Percentiles rank a stretch among this genome's conserved stretches.
These are phyloP conservation scores for Homarus americanus DNA, from an alignment of 1,140 invertebrate genomes.

Conservation along the genomic window DNA sequence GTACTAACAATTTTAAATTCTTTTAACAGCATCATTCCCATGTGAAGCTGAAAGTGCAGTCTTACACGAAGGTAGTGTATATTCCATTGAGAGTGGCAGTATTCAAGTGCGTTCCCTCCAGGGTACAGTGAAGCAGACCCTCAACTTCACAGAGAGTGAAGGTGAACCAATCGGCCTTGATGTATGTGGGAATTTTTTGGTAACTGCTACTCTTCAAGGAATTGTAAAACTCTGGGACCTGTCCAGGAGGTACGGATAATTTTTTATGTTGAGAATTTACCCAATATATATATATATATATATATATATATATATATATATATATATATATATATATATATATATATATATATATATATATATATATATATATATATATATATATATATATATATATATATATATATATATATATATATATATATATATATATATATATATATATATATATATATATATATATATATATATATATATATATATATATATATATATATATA, in stretches of 20 bases:
- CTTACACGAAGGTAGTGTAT: conserved; percentile 86
- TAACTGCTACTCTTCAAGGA: conserved; percentile 91
- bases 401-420: too few species aligned
- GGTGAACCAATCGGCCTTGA: conserved; percentile 93
- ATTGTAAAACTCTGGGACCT: conserved; percentile 94
- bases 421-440: too few species aligned
- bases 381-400: too few species aligned
- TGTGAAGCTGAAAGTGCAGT: conserved; percentile 84
- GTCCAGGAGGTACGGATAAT: conserved; percentile 84
- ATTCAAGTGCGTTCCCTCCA: conserved; percentile 81
- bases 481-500: too few species aligned
- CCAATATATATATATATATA: too few species aligned
- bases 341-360: too few species aligned
- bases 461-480: too few species aligned
- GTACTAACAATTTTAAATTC: not conserved
- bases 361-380: too few species aligned
- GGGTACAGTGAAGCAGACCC: conserved; percentile 87
- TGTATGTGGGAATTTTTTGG: conserved; percentile 88
- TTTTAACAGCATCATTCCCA: conserved; percentile 77
- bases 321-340: too few species aligned
- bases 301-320: too few species aligned
- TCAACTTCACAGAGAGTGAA: conserved; percentile 85
- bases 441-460: too few species aligned
- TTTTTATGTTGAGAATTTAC: not conserved
- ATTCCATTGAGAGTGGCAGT: conserved; percentile 83